Evolutionary conservation across 2,888 invertebrate species (phyloP).

Genomic region (Drosophila flavopinicola): DNA sequence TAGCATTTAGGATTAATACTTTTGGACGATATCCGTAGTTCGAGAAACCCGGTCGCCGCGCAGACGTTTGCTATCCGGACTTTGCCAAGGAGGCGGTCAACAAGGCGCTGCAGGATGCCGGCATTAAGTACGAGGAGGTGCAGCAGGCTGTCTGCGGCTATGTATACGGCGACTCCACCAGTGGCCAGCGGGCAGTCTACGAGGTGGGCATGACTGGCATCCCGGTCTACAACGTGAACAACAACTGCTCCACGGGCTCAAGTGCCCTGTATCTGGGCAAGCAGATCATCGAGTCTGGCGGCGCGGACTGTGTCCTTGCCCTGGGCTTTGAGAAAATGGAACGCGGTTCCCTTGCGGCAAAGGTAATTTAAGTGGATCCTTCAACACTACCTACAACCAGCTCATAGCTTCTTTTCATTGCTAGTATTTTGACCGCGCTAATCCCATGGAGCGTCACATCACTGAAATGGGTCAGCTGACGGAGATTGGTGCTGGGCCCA

Average conservation of each 20-base stretch:
- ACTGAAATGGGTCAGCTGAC: conserved; percentile 92
- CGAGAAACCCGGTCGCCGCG: conserved; percentile 94
- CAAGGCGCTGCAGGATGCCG: conserved; percentile 94
- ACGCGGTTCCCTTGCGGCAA: conserved; percentile 92
- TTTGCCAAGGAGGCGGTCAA: conserved; percentile 96
- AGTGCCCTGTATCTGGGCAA: conserved; percentile 95
- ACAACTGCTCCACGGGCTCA: conserved; percentile 98
- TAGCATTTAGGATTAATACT: conserved; percentile 2
- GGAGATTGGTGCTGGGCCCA: conserved; percentile 92
- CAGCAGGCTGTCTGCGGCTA: conserved; percentile 97
- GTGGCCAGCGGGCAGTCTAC: conserved; percentile 97
- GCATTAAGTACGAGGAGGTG: conserved; percentile 89
- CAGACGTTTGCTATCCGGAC: conserved; percentile 96
- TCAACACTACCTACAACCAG: no score
- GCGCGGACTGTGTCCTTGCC: conserved; percentile 94
- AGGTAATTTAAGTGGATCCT: conserved; percentile 84
- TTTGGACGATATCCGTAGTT: conserved; percentile 86
- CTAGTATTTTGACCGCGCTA: conserved; percentile 91
- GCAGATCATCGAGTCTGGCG: conserved; percentile 95
- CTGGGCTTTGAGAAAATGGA: conserved; percentile 99
- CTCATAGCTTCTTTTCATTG: no score
- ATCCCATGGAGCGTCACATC: conserved; percentile 95
- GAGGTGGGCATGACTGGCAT: conserved; percentile 98
- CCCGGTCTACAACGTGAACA: conserved; percentile 99
- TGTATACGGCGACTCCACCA: conserved; percentile 97